Evolutionary conservation across 2,797 vertebrate genomes (phyloP).

Genomic region (Lacerta agilis): DNA sequence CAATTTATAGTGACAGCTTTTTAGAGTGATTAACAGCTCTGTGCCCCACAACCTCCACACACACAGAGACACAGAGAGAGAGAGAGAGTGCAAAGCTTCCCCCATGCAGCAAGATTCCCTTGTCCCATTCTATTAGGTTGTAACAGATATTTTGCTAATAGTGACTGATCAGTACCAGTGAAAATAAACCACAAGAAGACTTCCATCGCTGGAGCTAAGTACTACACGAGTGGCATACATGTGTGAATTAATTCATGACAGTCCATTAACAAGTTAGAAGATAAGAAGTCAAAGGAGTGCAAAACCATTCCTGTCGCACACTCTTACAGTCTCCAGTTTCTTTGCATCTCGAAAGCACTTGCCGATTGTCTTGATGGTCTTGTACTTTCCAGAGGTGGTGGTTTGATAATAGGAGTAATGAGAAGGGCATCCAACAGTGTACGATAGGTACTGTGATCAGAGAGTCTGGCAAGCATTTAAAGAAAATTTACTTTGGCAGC

Average conservation of each 20-base stretch:
- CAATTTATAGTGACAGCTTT: no score
- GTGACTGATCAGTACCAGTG: neutral
- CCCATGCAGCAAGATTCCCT: neutral
- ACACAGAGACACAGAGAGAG: neutral
- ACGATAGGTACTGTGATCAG: slow-evolving; percentile 64
- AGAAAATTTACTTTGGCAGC: slow-evolving; percentile 26
- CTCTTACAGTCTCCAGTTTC: slow-evolving; percentile 70
- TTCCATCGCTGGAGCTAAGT: neutral
- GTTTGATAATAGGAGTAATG: slow-evolving; percentile 77
- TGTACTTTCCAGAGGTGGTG: slow-evolving; percentile 59
- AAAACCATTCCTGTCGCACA: neutral
- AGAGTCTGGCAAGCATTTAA: slow-evolving; percentile 70
- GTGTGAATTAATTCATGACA: neutral
- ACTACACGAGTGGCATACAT: neutral
- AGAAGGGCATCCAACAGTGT: slow-evolving; percentile 83
- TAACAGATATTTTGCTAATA: neutral
- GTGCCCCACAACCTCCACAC: no score
- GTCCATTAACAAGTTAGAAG: neutral
- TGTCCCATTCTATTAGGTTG: neutral
- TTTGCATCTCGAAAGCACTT: slow-evolving; percentile 70
- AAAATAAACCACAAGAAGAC: neutral
- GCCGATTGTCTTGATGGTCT: slow-evolving; percentile 71
- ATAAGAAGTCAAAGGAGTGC: neutral
- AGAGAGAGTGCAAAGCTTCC: no score
- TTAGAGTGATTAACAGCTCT: no score